These are phyloP conservation scores for Phylloscopus trochilus DNA, from an alignment of 2,113 vertebrate species.

Conservation along the genomic window DNA sequence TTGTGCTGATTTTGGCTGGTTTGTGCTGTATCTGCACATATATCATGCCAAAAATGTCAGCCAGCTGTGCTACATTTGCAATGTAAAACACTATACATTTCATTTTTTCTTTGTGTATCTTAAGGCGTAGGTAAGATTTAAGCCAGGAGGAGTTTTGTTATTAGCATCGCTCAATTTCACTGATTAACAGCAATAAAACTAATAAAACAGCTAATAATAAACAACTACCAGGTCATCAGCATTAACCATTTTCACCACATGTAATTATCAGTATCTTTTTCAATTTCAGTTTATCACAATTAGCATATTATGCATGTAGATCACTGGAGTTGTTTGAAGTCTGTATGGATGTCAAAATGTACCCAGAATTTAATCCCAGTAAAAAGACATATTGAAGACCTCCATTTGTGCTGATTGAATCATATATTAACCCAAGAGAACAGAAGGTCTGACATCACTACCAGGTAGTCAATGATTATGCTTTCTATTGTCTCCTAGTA, in stretches of 20 bases:
- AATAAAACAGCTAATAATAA: neutral
- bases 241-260: neutral
- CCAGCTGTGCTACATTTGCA: neutral
- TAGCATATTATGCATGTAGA: neutral
- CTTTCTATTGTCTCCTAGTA: conserved; percentile 4
- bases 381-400: neutral
- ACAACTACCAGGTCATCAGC: neutral
- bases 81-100: neutral
- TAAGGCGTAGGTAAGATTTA: neutral
- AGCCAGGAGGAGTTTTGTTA: neutral
- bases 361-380: neutral
- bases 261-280: neutral
- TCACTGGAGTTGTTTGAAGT: neutral
- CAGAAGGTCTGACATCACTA: conserved; percentile 30
- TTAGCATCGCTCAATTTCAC: neutral
- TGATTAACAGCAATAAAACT: neutral
- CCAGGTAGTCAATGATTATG: conserved; percentile 29
- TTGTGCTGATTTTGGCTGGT: conserved; percentile 7
- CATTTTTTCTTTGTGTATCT: neutral
- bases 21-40: neutral
- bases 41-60: neutral
- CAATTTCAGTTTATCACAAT: neutral
- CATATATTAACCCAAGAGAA: conserved; percentile 22
- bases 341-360: neutral
- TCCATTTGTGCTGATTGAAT: conserved; percentile 46